A percentile compares a stretch with the other conserved stretches of the same genome.
phyloP scores from a whole-genome alignment of 2,888 invertebrate genomes.

The Conus canariensis region DNA sequence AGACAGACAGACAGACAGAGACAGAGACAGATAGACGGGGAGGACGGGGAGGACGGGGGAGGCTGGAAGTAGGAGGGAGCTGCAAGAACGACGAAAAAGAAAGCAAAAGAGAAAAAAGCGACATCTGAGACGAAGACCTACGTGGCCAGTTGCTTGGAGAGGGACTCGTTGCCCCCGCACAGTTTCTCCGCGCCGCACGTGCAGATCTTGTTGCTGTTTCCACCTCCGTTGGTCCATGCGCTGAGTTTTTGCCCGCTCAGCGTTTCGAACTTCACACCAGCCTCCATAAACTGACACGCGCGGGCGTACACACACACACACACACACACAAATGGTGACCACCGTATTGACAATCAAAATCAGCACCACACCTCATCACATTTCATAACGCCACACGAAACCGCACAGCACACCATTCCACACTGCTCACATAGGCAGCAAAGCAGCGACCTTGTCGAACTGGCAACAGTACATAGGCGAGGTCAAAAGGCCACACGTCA shows the following conservation, averaged over 20 bases:
- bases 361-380: too few relatives aligned
- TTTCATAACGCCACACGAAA: too few relatives aligned
- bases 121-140: neutral
- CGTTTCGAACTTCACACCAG: constrained; percentile 22
- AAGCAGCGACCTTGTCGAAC: constrained; percentile 64
- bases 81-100: neutral
- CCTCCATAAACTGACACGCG: constrained; percentile 51
- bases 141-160: constrained; percentile 40
- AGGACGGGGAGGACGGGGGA: neutral
- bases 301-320: neutral
- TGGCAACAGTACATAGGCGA: constrained; percentile 63
- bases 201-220: constrained; percentile 34
- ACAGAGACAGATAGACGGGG: neutral
- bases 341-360: too few relatives aligned
- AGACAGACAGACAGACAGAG: neutral
- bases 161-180: constrained; percentile 57
- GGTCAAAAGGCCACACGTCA: too few relatives aligned
- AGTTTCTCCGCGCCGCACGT: constrained; percentile 54
- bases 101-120: neutral
- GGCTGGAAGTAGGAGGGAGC: neutral
- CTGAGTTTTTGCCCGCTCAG: neutral
- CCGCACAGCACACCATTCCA: neutral
- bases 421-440: constrained; percentile 59
- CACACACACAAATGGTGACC: neutral
- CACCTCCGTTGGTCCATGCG: constrained; percentile 52